A percentile compares a stretch with the other conserved stretches of the same genome.
phyloP scores from a whole-genome alignment of 2,113 vertebrate genomes.

The Notothenia rossii region DNA sequence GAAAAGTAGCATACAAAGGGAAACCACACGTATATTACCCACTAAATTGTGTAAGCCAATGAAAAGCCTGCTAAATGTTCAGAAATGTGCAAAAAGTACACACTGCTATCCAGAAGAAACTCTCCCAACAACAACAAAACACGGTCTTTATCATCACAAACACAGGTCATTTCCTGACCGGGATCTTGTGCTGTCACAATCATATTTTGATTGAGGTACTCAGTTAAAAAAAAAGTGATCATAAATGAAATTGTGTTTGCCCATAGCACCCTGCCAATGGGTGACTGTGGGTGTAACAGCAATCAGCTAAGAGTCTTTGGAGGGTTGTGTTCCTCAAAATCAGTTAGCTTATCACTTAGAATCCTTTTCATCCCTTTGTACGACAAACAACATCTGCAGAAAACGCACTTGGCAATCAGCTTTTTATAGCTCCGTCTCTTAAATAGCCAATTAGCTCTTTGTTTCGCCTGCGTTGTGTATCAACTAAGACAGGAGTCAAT shows the following conservation, averaged over 20 bases:
- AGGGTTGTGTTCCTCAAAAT: conserved; percentile 65
- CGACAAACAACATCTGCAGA: conserved; percentile 61
- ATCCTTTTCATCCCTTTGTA: conserved; percentile 48
- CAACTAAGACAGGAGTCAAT: conserved; percentile 55
- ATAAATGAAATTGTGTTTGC: conserved; percentile 25
- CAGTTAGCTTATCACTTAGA: conserved; percentile 50
- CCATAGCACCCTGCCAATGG: conserved; percentile 10
- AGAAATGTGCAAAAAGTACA: neutral
- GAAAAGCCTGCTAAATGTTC: neutral
- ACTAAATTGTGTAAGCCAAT: neutral
- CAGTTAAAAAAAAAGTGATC: neutral
- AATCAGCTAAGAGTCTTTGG: conserved; percentile 62
- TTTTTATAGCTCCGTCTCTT: conserved; percentile 58
- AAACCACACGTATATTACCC: neutral
- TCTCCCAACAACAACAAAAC: too few species aligned
- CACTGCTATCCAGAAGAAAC: neutral
- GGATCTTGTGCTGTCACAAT: conserved; percentile 7
- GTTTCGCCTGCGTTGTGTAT: conserved; percentile 51
- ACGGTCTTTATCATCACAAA: neutral
- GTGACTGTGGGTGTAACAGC: conserved; percentile 56
- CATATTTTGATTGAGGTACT: conserved; percentile 10
- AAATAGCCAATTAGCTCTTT: conserved; percentile 65
- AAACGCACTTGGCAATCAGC: conserved; percentile 73
- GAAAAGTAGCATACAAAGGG: neutral
- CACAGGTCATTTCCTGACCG: neutral